A percentile compares a stretch with the other conserved stretches of the same genome.
Evolutionary conservation across 2,113 vertebrate species (phyloP).

Genomic region (Cottus gobio): DNA sequence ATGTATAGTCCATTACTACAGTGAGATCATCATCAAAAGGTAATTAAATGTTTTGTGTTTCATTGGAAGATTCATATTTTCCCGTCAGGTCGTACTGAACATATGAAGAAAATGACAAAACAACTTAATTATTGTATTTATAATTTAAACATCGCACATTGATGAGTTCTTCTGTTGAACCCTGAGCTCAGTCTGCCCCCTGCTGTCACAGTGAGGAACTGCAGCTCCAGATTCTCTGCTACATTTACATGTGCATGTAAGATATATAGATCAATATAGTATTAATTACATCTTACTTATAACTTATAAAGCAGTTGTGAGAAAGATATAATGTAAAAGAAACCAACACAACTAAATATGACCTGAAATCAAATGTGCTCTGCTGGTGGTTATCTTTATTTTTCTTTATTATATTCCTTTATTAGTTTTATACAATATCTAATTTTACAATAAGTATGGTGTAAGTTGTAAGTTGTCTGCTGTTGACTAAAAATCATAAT

Average conservation of each 20-base stretch:
- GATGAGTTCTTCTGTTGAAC: no score
- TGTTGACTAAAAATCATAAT: background rate
- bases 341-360: no score
- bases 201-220: conserved; percentile 16
- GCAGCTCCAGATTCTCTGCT: background rate
- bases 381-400: background rate
- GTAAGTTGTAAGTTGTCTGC: background rate
- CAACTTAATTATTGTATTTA: no score
- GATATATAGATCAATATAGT: background rate
- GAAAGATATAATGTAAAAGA: no score
- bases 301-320: no score
- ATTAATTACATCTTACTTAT: no score
- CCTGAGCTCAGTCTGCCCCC: conserved; percentile 35
- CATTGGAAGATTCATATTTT: no score
- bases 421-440: background rate
- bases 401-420: background rate
- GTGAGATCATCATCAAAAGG: background rate
- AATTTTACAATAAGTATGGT: background rate
- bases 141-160: no score
- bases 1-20: background rate
- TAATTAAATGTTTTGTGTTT: no score
- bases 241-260: no score
- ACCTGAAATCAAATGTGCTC: background rate
- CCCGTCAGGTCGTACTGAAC: no score
- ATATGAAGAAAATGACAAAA: no score